Evolutionary conservation across 2,113 vertebrate genomes (phyloP).

Genomic region (Nycticryphes semicollaris): DNA sequence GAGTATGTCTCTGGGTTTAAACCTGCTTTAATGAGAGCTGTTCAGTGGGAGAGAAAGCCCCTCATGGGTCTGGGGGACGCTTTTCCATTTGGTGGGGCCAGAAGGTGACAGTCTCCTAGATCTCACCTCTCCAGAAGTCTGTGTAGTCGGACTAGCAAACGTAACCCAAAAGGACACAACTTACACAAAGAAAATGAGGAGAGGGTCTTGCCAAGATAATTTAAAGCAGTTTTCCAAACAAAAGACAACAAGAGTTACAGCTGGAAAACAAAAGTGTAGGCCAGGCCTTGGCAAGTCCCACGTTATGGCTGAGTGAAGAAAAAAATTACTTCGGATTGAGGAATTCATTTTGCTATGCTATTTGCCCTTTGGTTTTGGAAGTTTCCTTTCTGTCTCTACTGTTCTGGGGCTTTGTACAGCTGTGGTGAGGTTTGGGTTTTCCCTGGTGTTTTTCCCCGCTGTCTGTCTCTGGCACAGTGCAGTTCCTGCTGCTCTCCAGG

Average conservation of each 20-base stretch:
- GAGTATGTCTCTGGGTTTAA: not conserved
- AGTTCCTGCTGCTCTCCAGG: slow-evolving; percentile 24
- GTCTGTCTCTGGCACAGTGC: not conserved
- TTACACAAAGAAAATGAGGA: not conserved
- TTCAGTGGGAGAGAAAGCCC: not conserved
- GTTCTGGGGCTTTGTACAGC: not conserved
- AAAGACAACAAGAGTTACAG: not conserved
- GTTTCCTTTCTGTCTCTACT: not conserved
- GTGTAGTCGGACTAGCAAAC: not conserved
- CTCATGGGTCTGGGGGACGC: not conserved
- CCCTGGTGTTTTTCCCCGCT: not conserved
- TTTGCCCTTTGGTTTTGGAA: not conserved
- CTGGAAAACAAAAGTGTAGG: not conserved
- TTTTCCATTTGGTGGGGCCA: not conserved
- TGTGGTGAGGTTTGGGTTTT: not conserved
- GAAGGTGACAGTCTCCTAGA: not conserved
- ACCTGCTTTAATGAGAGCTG: not conserved
- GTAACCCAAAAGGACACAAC: not conserved
- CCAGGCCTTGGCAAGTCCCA: not conserved
- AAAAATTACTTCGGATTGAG: not conserved
- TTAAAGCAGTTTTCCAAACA: slow-evolving; percentile 2
- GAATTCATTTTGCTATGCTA: not conserved
- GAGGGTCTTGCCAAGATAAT: not conserved
- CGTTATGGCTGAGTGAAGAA: not conserved
- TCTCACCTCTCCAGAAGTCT: not conserved